Evolutionary conservation across 2,113 vertebrate genomes (phyloP).

Genomic region (Tragelaphus strepsiceros): DNA sequence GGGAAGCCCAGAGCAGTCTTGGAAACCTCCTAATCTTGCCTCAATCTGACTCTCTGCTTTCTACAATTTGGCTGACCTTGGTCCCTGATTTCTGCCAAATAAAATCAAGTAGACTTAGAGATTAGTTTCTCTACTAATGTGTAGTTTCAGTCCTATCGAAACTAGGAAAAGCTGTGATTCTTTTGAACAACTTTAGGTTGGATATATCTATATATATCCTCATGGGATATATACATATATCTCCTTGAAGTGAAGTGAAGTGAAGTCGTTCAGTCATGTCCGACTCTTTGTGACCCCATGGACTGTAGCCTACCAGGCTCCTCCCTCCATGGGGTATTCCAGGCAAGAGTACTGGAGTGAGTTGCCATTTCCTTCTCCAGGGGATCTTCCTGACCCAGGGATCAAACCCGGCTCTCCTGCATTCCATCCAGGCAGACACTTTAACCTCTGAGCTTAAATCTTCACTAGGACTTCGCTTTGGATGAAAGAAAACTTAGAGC

Average conservation of each 20-base stretch:
- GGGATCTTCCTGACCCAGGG: no score
- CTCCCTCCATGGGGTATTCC: background rate
- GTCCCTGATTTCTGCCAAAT: background rate
- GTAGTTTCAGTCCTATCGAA: background rate
- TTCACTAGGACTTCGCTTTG: background rate
- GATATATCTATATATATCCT: background rate
- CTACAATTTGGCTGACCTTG: background rate
- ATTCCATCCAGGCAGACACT: no score
- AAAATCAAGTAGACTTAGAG: background rate
- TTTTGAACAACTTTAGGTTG: background rate
- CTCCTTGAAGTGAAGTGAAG: background rate
- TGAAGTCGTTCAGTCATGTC: no score
- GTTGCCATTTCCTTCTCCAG: no score
- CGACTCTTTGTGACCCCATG: no score
- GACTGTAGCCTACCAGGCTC: no score
- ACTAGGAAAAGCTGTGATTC: background rate
- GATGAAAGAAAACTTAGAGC: background rate
- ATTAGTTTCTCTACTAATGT: background rate
- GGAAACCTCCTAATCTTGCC: background rate
- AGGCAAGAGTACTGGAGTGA: no score
- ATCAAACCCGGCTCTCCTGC: no score
- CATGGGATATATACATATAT: background rate
- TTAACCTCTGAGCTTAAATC: background rate
- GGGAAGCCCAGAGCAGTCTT: background rate
- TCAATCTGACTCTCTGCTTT: background rate